Evolutionary conservation across 2,113 vertebrate species (phyloP), one percentile per base, ranked within the genome.

Genomic region (Amia ocellicauda): DNA sequence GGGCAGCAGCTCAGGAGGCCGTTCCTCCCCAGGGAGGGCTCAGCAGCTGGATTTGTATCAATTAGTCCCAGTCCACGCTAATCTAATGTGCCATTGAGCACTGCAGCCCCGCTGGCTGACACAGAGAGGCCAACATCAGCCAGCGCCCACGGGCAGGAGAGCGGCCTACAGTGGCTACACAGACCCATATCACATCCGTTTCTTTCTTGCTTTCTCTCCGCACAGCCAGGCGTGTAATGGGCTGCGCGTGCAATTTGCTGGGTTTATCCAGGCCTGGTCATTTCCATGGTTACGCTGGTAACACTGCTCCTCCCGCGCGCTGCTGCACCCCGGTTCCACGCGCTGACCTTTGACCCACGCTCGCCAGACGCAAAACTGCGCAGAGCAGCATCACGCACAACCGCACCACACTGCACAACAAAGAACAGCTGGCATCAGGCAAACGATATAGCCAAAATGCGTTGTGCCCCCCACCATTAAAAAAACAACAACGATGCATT

Each of bases 221-320:
- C 58, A 73, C 63, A 60, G 64, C 67, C 69, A 64, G 40, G 57
- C 67, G 62, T 60, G 58, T 67, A 69, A 71, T 62, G 63, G 29
- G 24, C 47, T 55, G 28, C 61, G 60, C 65, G 61, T 74, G 63
- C 59, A 66, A 49, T 74, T 63, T 60, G 51, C 43, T 45, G 27
- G 17, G 56, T 45, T 50, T 68, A 69, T 58, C 8, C 62, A 54
- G 47, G 40, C 43, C 52, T 24, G 71, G 71, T 78, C 71, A 73
- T 78, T 47, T 4, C 69, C 73, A 78, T 78, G 73, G 73, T 61
- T 67, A 74, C 71, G 43, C 59, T 23, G 61, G n/a, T n/a, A n/a
- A n/a, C 62, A 11, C 5, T 11, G 31, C 31, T 36, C 62, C 57
- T 69, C 50, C 64, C 45, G 58, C 62, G 50, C 36, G 22, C 57